phyloP scores from a whole-genome alignment of 1,140 invertebrate species.

The Pissodes strobi region DNA sequence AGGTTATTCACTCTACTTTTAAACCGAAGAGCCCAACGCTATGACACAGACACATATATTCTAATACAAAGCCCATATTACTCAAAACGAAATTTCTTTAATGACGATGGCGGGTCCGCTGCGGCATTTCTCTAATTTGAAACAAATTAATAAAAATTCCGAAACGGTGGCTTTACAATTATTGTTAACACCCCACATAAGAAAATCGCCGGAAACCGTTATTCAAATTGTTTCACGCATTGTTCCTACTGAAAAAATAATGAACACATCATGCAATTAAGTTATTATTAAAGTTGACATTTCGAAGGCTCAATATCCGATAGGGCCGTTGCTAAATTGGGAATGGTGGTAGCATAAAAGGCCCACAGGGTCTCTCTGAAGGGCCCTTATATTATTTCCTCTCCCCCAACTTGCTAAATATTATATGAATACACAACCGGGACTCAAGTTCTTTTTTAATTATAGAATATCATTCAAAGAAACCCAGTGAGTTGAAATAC shows the following conservation, averaged over 20 bases:
- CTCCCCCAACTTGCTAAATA: slow-evolving; percentile 21
- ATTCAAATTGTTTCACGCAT: slow-evolving; percentile 14
- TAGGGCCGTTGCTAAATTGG: slow-evolving; percentile 13
- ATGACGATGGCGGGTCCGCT: not conserved
- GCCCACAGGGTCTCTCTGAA: slow-evolving; percentile 19
- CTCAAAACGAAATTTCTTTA: no score
- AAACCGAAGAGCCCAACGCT: no score
- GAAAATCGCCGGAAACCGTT: slow-evolving; percentile 9
- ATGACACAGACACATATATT: no score
- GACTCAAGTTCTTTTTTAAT: slow-evolving; percentile 26
- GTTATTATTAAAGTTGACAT: slow-evolving; percentile 29
- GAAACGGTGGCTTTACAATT: not conserved
- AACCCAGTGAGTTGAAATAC: slow-evolving; percentile 2
- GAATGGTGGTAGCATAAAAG: slow-evolving; percentile 23
- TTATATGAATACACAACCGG: slow-evolving; percentile 30
- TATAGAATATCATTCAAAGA: slow-evolving; percentile 25
- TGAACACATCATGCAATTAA: slow-evolving; percentile 17
- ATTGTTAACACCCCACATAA: slow-evolving; percentile 1
- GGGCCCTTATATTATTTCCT: slow-evolving; percentile 22
- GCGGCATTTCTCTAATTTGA: not conserved
- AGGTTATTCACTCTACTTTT: no score
- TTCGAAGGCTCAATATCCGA: slow-evolving; percentile 24
- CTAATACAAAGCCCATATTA: no score
- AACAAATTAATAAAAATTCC: not conserved
- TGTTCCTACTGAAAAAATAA: slow-evolving; percentile 10